These are phyloP conservation scores for Rhynchomys soricoides DNA, from an alignment of 2,113 vertebrate genomes.

Conservation along the genomic window DNA sequence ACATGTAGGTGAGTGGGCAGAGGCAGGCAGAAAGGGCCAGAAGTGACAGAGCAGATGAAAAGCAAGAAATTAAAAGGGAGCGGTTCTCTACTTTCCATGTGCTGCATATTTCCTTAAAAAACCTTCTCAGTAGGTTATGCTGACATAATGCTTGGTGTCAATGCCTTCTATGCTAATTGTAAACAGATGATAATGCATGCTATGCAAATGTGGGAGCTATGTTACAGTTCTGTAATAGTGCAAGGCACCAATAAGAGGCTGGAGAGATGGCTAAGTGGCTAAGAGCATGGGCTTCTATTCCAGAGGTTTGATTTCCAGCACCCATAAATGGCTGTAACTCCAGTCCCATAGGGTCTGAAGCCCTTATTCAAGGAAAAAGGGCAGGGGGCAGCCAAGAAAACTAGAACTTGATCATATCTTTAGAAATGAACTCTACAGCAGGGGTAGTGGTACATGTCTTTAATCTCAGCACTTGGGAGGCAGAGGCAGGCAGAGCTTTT, in stretches of 20 bases:
- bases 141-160: neutral
- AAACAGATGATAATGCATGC: neutral
- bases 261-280: neutral
- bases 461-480: neutral
- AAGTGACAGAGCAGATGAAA: neutral
- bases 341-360: neutral
- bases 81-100: neutral
- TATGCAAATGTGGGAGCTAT: neutral
- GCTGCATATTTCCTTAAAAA: neutral
- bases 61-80: neutral
- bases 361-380: neutral
- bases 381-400: neutral
- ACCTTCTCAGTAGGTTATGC: neutral
- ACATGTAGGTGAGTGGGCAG: accelerated
- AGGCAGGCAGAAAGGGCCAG: neutral
- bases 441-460: neutral
- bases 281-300: neutral
- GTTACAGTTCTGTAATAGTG: neutral
- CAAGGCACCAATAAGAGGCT: neutral
- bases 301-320: neutral
- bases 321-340: neutral
- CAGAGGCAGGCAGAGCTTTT: neutral
- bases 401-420: neutral
- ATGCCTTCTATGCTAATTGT: neutral
- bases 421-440: neutral